Conservation (phyloP, 2,888 invertebrate species). For the Plutella xylostella region DNA sequence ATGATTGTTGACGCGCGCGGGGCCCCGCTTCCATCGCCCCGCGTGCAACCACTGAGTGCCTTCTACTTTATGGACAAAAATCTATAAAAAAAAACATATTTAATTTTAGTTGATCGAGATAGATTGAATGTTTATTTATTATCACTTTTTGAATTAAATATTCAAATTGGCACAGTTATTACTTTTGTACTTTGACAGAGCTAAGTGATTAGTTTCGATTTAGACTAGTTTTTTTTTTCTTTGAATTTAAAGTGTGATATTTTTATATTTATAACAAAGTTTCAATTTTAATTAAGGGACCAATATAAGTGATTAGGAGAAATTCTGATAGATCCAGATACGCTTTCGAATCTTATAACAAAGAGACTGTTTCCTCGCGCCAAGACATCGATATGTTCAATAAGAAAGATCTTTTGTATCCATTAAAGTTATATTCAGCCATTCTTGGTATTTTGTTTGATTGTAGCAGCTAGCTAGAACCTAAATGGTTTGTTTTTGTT, state of each 20-base stretch:
- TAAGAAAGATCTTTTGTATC: constrained; percentile 47
- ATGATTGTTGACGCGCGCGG: constrained; percentile 19
- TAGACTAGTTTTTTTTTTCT: constrained; percentile 55
- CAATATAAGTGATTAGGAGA: constrained; percentile 67
- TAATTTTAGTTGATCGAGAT: constrained; percentile 66
- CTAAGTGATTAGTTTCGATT: constrained; percentile 62
- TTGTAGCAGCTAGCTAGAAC: constrained; percentile 26
- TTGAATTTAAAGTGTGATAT: constrained; percentile 71
- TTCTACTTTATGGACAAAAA: constrained; percentile 61
- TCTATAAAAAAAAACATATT: constrained; percentile 58
- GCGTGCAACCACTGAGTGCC: no score
- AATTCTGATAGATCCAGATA: constrained; percentile 56
- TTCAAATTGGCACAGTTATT: constrained; percentile 67
- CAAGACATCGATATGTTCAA: constrained; percentile 32
- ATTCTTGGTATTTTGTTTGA: constrained; percentile 47
- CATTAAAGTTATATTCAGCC: constrained; percentile 53
- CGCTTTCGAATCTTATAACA: constrained; percentile 47
- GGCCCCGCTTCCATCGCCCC: no score
- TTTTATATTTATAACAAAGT: constrained; percentile 67
- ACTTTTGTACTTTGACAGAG: constrained; percentile 64
- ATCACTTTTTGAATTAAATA: constrained; percentile 60
- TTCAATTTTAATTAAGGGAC: constrained; percentile 68
- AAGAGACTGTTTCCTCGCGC: constrained; percentile 52
- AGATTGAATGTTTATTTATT: constrained; percentile 68
- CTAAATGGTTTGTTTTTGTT: constrained; percentile 40